Evolutionary conservation across 2,888 invertebrate species (phyloP), one percentile per base, ranked within the genome.

Genomic region (Ganaspis brasiliensis): DNA sequence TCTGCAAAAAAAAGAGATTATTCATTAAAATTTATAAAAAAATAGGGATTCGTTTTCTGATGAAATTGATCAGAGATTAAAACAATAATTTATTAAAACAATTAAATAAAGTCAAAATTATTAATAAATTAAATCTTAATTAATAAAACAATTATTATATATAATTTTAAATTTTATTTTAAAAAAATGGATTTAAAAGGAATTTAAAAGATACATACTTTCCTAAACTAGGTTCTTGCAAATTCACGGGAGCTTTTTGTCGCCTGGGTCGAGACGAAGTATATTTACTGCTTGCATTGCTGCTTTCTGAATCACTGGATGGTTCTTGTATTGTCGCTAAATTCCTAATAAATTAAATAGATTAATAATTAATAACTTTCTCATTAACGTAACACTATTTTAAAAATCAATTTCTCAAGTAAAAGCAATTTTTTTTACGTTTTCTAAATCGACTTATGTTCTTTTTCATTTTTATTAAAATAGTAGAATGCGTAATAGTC

Each of bases 201-300:
- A 59, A 31, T 61, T 5, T 2, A 61, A 40, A 12, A 14, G 5
- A 40, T 77, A 78, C 84, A 83, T 70, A 89, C 90, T 77, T 87
- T 49, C 8, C 72, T 56, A 90, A 86, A 61, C 35, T 87, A 8
- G 89, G 90, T 75, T 90, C 90, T 63, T 86, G 80, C 8, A 90
- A 80, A 74, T 81, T 87, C 10, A 45, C 76, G 3, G 89, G 88
- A 16, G 88, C 88, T 78, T 86, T 88, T 35, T 84, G 86, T 35
- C 90, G 84, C 78, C 84, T 86, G 9, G 89, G 89, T 35, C 90
- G 85, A 61, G 35, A 74, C 1, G 74, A 24, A 8, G 78, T 40
- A 31, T 35, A 57, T 24, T 59, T 77, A 70, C 81, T 82, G 63
- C 55, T 81, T 21, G 55, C 45, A 74, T 86, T 88, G 45, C 71